phyloP scores from a whole-genome alignment of 1,140 invertebrate genomes.

The Homalodisca vitripennis region DNA sequence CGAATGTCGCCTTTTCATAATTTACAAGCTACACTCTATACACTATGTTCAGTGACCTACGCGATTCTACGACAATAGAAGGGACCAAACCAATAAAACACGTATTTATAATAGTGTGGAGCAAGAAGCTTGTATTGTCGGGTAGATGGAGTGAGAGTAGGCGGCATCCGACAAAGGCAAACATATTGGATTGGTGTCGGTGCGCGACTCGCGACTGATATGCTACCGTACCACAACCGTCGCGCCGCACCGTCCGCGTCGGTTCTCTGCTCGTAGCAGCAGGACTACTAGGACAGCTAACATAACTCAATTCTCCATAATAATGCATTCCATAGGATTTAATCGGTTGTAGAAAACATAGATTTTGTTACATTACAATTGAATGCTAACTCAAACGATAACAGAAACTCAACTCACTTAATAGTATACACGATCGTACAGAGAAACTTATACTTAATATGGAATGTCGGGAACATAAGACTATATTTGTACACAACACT shows the following conservation, averaged over 20 bases:
- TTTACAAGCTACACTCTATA: neutral
- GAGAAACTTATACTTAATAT: slow-evolving; percentile 25
- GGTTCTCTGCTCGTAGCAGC: no score
- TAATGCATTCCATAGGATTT: neutral
- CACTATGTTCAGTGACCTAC: neutral
- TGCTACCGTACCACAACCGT: no score
- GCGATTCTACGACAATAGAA: neutral
- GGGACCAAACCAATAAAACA: no score
- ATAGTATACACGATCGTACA: slow-evolving; percentile 22
- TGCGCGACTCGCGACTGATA: neutral
- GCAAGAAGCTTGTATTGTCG: neutral
- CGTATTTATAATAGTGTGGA: neutral
- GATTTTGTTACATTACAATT: neutral
- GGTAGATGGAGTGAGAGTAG: neutral
- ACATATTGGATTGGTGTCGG: neutral
- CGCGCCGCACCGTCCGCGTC: no score
- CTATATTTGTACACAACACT: slow-evolving; percentile 28
- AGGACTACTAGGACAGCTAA: neutral
- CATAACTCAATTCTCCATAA: neutral
- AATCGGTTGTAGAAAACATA: neutral
- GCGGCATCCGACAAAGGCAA: neutral
- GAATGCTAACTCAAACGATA: neutral
- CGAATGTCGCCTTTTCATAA: slow-evolving; percentile 6
- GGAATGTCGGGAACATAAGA: slow-evolving; percentile 27
- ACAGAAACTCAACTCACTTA: slow-evolving; percentile 12